Evolutionary conservation across 53 echinoderm and acorn worm species (phyloP), one percentile per base, ranked within the genome.

Genomic region (Patiria pectinifera): DNA sequence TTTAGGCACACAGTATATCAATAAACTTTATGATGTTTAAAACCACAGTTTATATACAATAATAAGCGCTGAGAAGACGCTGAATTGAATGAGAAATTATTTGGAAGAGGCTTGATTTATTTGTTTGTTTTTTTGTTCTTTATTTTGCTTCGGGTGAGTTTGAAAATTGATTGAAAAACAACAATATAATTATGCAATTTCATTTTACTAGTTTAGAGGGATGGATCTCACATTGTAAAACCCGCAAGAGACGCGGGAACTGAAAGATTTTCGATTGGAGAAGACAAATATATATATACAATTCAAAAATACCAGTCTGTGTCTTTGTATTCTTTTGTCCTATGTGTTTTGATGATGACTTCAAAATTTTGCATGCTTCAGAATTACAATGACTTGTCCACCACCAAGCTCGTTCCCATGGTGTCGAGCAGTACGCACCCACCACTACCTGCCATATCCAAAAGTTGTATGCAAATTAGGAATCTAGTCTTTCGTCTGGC

Each of bases 131-230:
- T 11, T 62, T 23, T 35, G 35, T 35, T 35, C 35, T 35, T 88
- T 76, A 19, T 88, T 78, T 61, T 77, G 78, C 87, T 62, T 78
- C 88, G 46, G 75, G 72, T 49, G 18, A 74, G 47, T 74, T 16
- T 9, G 45, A 82, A 77, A 76, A 26, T 35, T 69, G 47, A 59
- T 78, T 15, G 14, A 18, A 77, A 88, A 88, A 78, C 22, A 61
- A 59, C 78, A 59, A 88, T 60, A 90, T 90, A 90, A n/a, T n/a
- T n/a, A 90, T 90, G 90, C 90, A 90, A 90, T 90, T 90, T 90
- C 90, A 90, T 80, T 82, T 90, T 63, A 80, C 79, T 69, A 47
- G 90, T 48, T 69, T 69, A 81, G 48, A 66, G 46, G 62, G 82
- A 69, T 23, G 25, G 62, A 63, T 90, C 22, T 80, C 69, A 44